phyloP scores from a whole-genome alignment of 2,113 vertebrate genomes.

The Bubalus kerabau region DNA sequence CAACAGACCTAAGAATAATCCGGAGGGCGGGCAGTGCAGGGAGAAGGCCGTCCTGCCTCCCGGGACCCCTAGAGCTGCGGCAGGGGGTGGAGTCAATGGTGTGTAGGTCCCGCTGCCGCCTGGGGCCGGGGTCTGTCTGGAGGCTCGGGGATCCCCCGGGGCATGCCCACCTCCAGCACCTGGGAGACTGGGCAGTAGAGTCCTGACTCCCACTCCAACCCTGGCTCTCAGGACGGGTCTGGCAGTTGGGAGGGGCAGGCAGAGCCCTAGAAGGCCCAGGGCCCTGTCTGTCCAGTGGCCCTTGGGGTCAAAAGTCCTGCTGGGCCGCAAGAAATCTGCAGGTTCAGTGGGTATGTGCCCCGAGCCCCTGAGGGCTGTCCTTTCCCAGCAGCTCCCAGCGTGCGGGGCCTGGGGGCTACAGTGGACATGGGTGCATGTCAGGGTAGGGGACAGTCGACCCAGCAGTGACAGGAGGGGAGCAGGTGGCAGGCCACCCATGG shows the following conservation, averaged over 20 bases:
- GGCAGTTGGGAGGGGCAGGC: neutral
- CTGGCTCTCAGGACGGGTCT: neutral
- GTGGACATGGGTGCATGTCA: fast-evolving
- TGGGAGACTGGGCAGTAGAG: neutral
- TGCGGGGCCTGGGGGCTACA: neutral
- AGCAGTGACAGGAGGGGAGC: neutral
- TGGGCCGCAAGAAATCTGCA: neutral
- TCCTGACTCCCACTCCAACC: neutral
- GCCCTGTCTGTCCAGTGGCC: neutral
- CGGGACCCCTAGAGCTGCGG: neutral
- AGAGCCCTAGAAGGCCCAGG: neutral
- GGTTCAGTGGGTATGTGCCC: too few species aligned
- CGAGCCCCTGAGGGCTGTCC: neutral
- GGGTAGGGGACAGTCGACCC: neutral
- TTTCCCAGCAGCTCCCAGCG: neutral
- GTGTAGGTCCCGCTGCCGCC: neutral
- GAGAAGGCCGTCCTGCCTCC: neutral
- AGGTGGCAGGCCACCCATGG: neutral
- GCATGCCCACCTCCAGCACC: neutral
- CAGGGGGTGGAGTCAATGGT: fast-evolving
- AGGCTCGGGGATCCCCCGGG: fast-evolving
- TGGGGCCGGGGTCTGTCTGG: neutral
- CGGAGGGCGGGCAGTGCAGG: neutral
- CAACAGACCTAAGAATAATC: constrained; percentile 65
- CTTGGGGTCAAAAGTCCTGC: neutral